Conservation (phyloP, 2,797 vertebrate genomes). For the Tangara arthus region DNA sequence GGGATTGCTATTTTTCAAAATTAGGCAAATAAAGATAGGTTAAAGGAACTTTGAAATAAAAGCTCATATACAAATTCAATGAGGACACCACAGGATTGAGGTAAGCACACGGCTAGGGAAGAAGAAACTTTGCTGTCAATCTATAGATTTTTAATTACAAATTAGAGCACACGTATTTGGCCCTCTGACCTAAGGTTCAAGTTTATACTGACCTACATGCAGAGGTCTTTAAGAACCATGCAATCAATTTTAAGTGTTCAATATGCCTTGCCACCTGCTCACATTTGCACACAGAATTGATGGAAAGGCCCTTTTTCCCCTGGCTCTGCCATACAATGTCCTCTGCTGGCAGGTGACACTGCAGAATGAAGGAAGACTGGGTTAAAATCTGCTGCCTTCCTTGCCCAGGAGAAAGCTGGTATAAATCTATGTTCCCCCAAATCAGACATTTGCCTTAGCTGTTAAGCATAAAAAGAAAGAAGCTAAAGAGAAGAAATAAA, state of each 20-base stretch:
- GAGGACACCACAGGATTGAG: neutral
- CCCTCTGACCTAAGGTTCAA: neutral
- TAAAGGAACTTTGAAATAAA: neutral
- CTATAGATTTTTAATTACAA: neutral
- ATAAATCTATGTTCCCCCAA: neutral
- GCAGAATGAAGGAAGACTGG: neutral
- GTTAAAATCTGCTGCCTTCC: neutral
- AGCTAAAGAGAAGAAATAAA: neutral
- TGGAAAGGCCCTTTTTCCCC: neutral
- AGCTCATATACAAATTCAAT: neutral
- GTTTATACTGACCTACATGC: neutral
- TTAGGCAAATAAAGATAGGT: neutral
- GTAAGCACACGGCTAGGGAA: neutral
- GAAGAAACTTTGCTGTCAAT: neutral
- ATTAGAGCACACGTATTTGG: neutral
- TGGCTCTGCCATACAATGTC: rapidly evolving
- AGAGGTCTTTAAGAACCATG: neutral
- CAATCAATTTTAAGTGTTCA: neutral
- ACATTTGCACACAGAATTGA: neutral
- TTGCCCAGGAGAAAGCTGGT: neutral
- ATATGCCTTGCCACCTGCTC: neutral
- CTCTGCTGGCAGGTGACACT: neutral
- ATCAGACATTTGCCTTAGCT: neutral
- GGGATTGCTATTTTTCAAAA: neutral
- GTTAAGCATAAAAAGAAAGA: neutral